Percentiles rank a stretch among this genome's conserved stretches.
Conservation (phyloP, 2,113 vertebrate species). For the Brienomyrus brachyistius region DNA sequence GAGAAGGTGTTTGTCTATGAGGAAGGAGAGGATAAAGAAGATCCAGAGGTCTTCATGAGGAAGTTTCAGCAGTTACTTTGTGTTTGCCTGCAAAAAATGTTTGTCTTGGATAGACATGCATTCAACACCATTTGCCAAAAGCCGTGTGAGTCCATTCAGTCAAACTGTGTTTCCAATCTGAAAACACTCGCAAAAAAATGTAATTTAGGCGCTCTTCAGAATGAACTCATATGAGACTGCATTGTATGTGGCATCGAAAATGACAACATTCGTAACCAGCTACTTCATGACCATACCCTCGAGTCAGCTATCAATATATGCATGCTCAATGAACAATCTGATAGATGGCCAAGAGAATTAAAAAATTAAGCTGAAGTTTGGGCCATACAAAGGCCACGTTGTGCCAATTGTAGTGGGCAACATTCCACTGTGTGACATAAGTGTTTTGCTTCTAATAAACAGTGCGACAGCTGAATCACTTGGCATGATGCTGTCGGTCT, state of each 20-base stretch:
- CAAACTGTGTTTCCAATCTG: too few relatives aligned
- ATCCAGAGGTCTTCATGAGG: background rate
- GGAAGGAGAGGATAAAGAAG: background rate
- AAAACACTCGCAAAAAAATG: background rate
- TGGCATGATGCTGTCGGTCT: background rate
- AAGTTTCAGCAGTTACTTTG: background rate
- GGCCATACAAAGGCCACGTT: background rate
- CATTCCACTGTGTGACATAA: background rate
- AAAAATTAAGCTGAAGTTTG: constrained; percentile 1
- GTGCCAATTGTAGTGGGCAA: background rate
- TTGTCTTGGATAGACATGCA: too few relatives aligned
- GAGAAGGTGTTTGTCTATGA: background rate
- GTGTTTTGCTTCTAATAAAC: constrained; percentile 17
- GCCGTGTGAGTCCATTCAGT: too few relatives aligned
- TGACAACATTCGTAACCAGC: background rate
- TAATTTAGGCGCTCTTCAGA: too few relatives aligned
- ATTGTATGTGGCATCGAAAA: background rate
- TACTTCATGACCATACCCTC: background rate
- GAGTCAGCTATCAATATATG: background rate
- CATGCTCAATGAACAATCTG: background rate
- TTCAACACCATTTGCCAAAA: too few relatives aligned
- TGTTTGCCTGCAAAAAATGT: background rate
- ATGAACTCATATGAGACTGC: background rate
- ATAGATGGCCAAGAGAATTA: background rate
- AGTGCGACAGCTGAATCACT: background rate